Percentiles rank a stretch among this genome's conserved stretches.
These are phyloP conservation scores for Xylota segnis DNA, from an alignment of 2,888 invertebrate genomes.

Conservation along the genomic window DNA sequence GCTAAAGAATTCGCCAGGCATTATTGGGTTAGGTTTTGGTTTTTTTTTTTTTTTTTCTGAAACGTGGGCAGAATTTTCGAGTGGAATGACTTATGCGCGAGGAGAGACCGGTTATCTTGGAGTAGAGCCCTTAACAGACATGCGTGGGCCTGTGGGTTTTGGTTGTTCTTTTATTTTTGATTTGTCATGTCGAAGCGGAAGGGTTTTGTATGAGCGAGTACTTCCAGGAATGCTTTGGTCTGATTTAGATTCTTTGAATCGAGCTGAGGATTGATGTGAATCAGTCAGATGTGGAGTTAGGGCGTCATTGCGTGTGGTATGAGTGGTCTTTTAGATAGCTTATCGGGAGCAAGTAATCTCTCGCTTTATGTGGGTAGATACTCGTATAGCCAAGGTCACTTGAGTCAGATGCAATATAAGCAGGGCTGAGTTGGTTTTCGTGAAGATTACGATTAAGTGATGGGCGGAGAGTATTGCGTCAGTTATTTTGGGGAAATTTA, in stretches of 20 bases:
- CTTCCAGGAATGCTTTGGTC: slow-evolving; percentile 15
- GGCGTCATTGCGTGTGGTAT: background rate
- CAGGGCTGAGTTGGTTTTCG: background rate
- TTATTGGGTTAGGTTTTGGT: slow-evolving; percentile 50
- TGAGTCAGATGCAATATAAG: slow-evolving; percentile 34
- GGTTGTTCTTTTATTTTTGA: background rate
- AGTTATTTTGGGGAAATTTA: background rate
- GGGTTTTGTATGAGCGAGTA: background rate
- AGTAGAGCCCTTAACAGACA: slow-evolving; percentile 14
- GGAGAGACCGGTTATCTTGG: slow-evolving; percentile 15
- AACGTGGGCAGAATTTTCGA: slow-evolving; percentile 54
- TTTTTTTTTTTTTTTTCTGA: slow-evolving; percentile 17
- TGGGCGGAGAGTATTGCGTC: slow-evolving; percentile 7
- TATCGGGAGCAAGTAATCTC: slow-evolving; percentile 25
- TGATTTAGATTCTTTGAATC: background rate
- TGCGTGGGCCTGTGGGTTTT: slow-evolving; percentile 16
- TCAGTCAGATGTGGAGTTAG: background rate
- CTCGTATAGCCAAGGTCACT: slow-evolving; percentile 46
- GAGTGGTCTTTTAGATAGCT: slow-evolving; percentile 10
- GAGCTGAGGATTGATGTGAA: slow-evolving; percentile 1
- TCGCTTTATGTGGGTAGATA: slow-evolving; percentile 8
- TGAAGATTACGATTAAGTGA: slow-evolving; percentile 2
- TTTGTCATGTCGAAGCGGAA: slow-evolving; percentile 8
- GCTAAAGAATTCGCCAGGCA: slow-evolving; percentile 43
- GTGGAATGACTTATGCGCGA: slow-evolving; percentile 33